Conservation (phyloP, 2,888 invertebrate genomes). For the Leptogaster cylindrica region DNA sequence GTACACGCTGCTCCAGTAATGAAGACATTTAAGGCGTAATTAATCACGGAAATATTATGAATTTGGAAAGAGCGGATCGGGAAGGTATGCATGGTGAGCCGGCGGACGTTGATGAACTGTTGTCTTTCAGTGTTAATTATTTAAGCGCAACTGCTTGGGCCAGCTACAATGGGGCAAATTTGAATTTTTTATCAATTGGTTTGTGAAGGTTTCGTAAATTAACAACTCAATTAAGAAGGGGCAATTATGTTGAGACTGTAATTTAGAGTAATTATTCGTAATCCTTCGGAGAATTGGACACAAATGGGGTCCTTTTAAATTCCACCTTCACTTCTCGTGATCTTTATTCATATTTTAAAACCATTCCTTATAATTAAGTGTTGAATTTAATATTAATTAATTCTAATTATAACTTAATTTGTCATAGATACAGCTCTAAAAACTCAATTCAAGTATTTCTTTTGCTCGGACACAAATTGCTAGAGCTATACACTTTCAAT, state of each 20-base stretch:
- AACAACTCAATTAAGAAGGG: slow-evolving; percentile 18
- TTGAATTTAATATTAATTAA: too few relatives aligned
- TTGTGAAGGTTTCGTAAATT: neutral
- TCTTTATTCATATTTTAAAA: too few relatives aligned
- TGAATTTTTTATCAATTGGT: slow-evolving; percentile 26
- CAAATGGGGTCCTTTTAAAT: too few relatives aligned
- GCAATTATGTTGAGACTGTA: slow-evolving; percentile 7
- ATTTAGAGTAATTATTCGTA: neutral
- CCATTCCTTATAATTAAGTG: too few relatives aligned
- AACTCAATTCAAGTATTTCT: too few relatives aligned
- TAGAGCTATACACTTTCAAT: too few relatives aligned
- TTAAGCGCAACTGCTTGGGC: neutral
- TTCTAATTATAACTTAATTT: too few relatives aligned
- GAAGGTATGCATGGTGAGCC: slow-evolving; percentile 7
- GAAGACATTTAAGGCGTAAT: slow-evolving; percentile 29
- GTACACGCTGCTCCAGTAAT: slow-evolving; percentile 4
- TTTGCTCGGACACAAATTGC: too few relatives aligned
- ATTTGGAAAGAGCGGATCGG: neutral
- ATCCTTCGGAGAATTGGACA: too few relatives aligned
- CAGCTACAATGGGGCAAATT: neutral
- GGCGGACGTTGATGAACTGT: slow-evolving; percentile 12
- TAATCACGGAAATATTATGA: slow-evolving; percentile 34
- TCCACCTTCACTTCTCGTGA: too few relatives aligned
- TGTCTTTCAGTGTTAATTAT: slow-evolving; percentile 29
- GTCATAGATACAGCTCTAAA: too few relatives aligned